Conservation (phyloP, 2,797 vertebrate species). For the Scleropages formosus region DNA sequence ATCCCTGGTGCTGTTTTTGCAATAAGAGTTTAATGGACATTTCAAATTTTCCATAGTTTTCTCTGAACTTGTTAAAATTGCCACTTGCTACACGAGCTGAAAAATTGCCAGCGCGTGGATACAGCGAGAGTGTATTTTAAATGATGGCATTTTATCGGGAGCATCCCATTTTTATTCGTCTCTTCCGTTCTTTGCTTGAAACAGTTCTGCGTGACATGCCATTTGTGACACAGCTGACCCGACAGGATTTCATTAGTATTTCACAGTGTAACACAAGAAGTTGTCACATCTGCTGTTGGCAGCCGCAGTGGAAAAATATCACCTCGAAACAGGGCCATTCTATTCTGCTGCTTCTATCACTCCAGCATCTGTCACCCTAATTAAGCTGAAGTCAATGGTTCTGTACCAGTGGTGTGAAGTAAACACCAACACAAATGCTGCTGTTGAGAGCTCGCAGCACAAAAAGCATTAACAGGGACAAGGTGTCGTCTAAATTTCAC, state of each 20-base stretch:
- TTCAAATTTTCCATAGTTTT: too few species aligned
- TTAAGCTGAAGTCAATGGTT: constrained; percentile 99
- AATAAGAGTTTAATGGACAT: constrained; percentile 54
- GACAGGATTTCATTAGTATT: constrained; percentile 97
- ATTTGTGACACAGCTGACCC: constrained; percentile 99
- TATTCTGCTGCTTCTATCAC: constrained; percentile 92
- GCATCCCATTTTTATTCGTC: constrained; percentile 98
- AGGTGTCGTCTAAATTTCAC: background rate
- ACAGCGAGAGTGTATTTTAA: constrained; percentile 74
- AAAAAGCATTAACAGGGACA: too few species aligned
- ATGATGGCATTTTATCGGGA: constrained; percentile 99
- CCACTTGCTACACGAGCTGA: too few species aligned
- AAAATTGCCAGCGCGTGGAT: constrained; percentile 75
- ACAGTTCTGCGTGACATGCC: constrained; percentile 99
- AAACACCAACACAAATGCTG: constrained; percentile 93
- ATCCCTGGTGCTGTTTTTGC: constrained; percentile 80
- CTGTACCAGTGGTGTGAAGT: constrained; percentile 89
- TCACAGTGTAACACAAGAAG: constrained; percentile 80
- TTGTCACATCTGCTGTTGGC: constrained; percentile 98
- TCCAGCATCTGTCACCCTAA: constrained; percentile 78
- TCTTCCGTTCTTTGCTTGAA: constrained; percentile 97
- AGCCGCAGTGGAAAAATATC: constrained; percentile 95
- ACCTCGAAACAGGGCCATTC: constrained; percentile 95
- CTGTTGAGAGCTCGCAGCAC: constrained; percentile 53
- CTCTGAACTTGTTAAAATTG: background rate